Evolutionary conservation across 2,888 invertebrate species (phyloP).

Genomic region (Nomada fucata): DNA sequence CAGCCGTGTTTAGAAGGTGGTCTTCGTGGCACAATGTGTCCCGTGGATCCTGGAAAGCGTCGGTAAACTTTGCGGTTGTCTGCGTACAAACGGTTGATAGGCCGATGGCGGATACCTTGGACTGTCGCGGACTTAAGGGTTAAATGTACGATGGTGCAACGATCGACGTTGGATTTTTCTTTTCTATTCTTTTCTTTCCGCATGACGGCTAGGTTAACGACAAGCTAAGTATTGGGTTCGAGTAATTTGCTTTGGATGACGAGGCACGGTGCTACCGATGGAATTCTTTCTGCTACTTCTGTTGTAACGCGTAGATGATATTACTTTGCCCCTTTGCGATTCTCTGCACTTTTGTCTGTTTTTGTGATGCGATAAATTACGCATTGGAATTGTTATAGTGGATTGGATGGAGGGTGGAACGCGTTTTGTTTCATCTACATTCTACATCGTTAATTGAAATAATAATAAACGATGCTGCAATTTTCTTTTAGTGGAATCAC

Average conservation of each 20-base stretch:
- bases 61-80: conserved; percentile 13
- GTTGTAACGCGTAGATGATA: too few species aligned
- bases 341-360: too few species aligned
- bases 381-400: too few species aligned
- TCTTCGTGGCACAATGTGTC: conserved; percentile 16
- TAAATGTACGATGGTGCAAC: neutral
- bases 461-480: too few species aligned
- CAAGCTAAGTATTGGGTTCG: neutral
- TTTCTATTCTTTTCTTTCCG: too few species aligned
- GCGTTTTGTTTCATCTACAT: too few species aligned
- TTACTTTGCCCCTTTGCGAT: too few species aligned
- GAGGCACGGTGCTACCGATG: neutral
- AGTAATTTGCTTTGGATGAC: neutral
- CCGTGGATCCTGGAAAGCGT: conserved; percentile 20
- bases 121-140: conserved; percentile 1
- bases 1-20: conserved; percentile 56
- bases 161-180: neutral
- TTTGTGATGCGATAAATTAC: too few species aligned
- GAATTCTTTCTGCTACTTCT: neutral
- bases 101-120: neutral
- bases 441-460: too few species aligned
- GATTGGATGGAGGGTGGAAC: too few species aligned
- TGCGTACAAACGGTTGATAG: neutral
- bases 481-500: too few species aligned
- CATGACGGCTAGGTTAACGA: neutral